A percentile compares a stretch with the other conserved stretches of the same genome.
Evolutionary conservation across 2,113 vertebrate genomes (phyloP).

Genomic region (Barbus barbus): DNA sequence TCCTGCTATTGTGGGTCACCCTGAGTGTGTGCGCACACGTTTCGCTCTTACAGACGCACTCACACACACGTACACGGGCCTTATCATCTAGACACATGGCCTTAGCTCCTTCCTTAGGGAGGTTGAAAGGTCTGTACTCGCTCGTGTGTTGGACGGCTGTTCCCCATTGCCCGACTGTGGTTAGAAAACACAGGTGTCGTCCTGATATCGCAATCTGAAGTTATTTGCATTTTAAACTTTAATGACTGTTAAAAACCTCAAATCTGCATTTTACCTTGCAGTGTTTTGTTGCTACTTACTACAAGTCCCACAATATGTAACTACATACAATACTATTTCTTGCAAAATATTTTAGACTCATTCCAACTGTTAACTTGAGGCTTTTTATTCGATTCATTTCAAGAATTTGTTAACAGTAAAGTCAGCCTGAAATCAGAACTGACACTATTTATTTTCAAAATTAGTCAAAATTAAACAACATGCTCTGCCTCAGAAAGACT

Average conservation of each 20-base stretch:
- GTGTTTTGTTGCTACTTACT: too few relatives aligned
- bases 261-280: too few relatives aligned
- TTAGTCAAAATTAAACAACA: too few relatives aligned
- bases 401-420: too few relatives aligned
- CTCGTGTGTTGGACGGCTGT: conserved; percentile 9
- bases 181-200: background rate
- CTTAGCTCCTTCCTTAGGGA: conserved; percentile 68
- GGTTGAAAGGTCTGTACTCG: conserved; percentile 28
- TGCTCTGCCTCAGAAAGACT: background rate
- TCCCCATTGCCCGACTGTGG: conserved; percentile 13
- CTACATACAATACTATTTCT: too few relatives aligned
- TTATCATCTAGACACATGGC: conserved; percentile 75
- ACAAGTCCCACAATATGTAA: too few relatives aligned
- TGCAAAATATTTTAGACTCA: too few relatives aligned
- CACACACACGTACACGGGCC: conserved; percentile 56
- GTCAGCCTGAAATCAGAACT: too few relatives aligned
- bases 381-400: too few relatives aligned
- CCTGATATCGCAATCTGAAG: background rate
- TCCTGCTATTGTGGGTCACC: conserved; percentile 74
- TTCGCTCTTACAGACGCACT: conserved; percentile 39
- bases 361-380: too few relatives aligned
- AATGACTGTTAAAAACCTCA: background rate
- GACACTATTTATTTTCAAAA: too few relatives aligned
- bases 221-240: background rate
- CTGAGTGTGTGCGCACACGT: conserved; percentile 59